phyloP scores from a whole-genome alignment of 1,140 invertebrate species.

The Anthonomus grandis region DNA sequence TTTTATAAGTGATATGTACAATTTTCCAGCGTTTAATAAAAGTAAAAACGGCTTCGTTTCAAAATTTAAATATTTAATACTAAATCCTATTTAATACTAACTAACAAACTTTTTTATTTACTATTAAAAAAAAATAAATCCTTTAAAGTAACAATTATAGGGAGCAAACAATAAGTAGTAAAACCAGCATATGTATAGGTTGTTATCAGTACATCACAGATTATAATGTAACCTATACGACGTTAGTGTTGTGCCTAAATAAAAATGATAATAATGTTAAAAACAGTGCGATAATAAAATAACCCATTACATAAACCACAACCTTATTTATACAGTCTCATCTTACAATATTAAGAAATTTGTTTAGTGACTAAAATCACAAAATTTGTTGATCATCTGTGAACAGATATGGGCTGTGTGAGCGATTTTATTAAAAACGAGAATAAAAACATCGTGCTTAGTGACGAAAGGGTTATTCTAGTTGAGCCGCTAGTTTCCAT shows the following conservation, averaged over 20 bases:
- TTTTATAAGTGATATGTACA: conserved; percentile 7
- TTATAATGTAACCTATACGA: conserved; percentile 1
- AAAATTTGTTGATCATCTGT: conserved; percentile 14
- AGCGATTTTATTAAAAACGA: background rate
- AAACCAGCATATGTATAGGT: no score
- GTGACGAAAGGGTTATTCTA: background rate
- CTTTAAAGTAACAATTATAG: no score
- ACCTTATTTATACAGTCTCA: conserved; percentile 25
- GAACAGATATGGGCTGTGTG: background rate
- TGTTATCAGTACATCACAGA: conserved; percentile 11
- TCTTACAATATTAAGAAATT: conserved; percentile 8
- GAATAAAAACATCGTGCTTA: background rate
- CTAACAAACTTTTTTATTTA: no score
- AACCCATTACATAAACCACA: conserved; percentile 11
- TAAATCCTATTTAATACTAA: no score
- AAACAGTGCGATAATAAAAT: background rate
- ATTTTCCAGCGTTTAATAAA: background rate
- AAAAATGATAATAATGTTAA: no score
- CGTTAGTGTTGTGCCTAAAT: no score
- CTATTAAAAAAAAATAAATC: no score
- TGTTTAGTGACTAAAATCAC: conserved; percentile 14
- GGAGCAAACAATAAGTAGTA: no score
- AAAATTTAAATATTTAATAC: no score
- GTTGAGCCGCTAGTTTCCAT: conserved; percentile 10
- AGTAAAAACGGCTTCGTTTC: no score